Percentiles rank a stretch among this genome's conserved stretches.
phyloP scores from a whole-genome alignment of 2,888 invertebrate genomes.

The Microchrysa polita region DNA sequence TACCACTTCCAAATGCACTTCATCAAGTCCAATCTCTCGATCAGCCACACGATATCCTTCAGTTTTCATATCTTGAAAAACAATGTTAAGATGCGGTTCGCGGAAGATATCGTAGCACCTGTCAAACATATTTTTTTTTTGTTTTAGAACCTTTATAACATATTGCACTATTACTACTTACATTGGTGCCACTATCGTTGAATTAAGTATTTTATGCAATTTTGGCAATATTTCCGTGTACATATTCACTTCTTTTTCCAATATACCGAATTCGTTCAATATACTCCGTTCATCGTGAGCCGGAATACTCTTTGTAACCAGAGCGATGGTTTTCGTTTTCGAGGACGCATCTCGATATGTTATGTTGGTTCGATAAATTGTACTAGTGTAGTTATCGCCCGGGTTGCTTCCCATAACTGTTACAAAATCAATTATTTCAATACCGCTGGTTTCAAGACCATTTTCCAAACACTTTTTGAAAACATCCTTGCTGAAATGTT shows the following conservation, averaged over 20 bases:
- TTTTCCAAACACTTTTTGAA: constrained; percentile 61
- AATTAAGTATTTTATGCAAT: constrained; percentile 54
- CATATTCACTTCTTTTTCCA: constrained; percentile 65
- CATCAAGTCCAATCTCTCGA: constrained; percentile 67
- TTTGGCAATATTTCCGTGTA: constrained; percentile 64
- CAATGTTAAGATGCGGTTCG: constrained; percentile 60
- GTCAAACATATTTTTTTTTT: no score
- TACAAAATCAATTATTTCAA: constrained; percentile 59
- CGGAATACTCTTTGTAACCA: constrained; percentile 58
- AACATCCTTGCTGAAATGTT: constrained; percentile 53
- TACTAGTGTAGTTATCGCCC: constrained; percentile 44
- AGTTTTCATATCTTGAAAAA: constrained; percentile 65
- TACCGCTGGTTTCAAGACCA: constrained; percentile 58
- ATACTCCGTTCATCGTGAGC: constrained; percentile 59
- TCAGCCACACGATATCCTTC: constrained; percentile 67
- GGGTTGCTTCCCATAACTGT: constrained; percentile 44
- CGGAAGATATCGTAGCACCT: constrained; percentile 60
- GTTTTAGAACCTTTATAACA: constrained; percentile 57
- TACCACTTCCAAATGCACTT: constrained; percentile 66
- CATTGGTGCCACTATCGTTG: constrained; percentile 60
- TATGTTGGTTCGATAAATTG: constrained; percentile 32
- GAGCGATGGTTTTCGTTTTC: background rate
- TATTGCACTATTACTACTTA: constrained; percentile 49
- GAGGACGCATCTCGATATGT: background rate
- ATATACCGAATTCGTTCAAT: constrained; percentile 64